Evolutionary conservation across 2,113 vertebrate genomes (phyloP).

Genomic region (Rhineura floridana): DNA sequence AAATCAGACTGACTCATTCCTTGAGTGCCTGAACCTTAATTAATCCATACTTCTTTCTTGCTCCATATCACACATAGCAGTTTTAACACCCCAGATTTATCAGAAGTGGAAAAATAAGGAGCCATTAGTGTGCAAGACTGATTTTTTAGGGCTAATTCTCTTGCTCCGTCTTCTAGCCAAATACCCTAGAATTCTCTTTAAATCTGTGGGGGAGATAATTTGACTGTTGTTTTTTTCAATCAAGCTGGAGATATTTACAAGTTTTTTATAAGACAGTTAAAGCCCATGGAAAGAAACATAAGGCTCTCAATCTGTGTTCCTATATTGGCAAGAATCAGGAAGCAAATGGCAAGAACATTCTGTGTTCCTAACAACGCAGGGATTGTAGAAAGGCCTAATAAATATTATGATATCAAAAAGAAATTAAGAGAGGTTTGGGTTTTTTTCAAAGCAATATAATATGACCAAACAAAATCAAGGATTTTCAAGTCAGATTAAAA

Average conservation of each 20-base stretch:
- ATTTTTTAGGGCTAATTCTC: conserved; percentile 60
- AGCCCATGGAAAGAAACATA: conserved; percentile 57
- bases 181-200: conserved; percentile 48
- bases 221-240: conserved; percentile 52
- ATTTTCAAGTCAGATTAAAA: background rate
- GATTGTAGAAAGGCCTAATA: conserved; percentile 56
- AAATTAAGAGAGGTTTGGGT: background rate
- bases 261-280: conserved; percentile 57
- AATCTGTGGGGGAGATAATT: conserved; percentile 48
- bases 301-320: conserved; percentile 56
- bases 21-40: conserved; percentile 33
- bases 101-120: conserved; percentile 43
- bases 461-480: background rate
- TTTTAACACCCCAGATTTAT: conserved; percentile 41
- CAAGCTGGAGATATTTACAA: conserved; percentile 36
- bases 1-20: conserved; percentile 27
- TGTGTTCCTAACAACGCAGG: conserved; percentile 56
- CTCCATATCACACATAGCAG: conserved; percentile 32
- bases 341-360: conserved; percentile 64
- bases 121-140: conserved; percentile 58
- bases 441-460: background rate
- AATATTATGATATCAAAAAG: conserved; percentile 53
- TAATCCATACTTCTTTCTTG: conserved; percentile 22
- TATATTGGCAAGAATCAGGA: conserved; percentile 64
- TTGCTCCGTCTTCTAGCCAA: conserved; percentile 52